These are phyloP conservation scores for Caenorhabditis wallacei DNA, from an alignment of 2,888 invertebrate genomes.

Conservation along the genomic window DNA sequence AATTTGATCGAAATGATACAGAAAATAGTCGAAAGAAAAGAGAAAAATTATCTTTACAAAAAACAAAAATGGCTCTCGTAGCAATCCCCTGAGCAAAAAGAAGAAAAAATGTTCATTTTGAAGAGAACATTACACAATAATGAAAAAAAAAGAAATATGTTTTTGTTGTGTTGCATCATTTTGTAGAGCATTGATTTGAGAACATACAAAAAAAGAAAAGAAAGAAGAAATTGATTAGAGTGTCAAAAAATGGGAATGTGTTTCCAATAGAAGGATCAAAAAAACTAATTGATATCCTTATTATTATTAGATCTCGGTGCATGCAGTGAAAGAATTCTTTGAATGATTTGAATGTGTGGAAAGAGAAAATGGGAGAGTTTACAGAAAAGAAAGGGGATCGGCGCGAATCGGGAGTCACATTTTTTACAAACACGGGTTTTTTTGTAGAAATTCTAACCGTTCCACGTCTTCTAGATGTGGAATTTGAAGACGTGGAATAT, in stretches of 20 bases:
- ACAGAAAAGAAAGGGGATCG: conserved; percentile 16
- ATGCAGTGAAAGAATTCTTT: conserved; percentile 60
- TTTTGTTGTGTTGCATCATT: conserved; percentile 5
- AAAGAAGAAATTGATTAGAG: conserved; percentile 45
- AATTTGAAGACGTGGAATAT: conserved; percentile 19
- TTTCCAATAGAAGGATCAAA: conserved; percentile 46
- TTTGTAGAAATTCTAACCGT: conserved; percentile 24
- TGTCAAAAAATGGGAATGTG: conserved; percentile 56
- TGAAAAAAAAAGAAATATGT: conserved; percentile 21
- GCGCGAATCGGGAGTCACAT: conserved; percentile 64
- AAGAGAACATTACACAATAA: conserved; percentile 24
- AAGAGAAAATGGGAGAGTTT: conserved; percentile 10
- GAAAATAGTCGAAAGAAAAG: conserved; percentile 23
- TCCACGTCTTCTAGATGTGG: conserved; percentile 40
- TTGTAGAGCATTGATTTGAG: conserved; percentile 30
- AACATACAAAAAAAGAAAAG: conserved; percentile 23
- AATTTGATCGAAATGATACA: not conserved
- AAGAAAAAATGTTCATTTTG: conserved; percentile 24
- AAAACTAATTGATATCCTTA: conserved; percentile 31
- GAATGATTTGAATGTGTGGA: conserved; percentile 43
- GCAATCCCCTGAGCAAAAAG: conserved; percentile 64
- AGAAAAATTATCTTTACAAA: conserved; percentile 33
- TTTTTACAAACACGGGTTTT: conserved; percentile 63
- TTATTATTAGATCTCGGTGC: conserved; percentile 62
- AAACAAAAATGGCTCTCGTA: conserved; percentile 54